Conservation (phyloP, 2,113 vertebrate species). For the Triplophysa rosa region DNA sequence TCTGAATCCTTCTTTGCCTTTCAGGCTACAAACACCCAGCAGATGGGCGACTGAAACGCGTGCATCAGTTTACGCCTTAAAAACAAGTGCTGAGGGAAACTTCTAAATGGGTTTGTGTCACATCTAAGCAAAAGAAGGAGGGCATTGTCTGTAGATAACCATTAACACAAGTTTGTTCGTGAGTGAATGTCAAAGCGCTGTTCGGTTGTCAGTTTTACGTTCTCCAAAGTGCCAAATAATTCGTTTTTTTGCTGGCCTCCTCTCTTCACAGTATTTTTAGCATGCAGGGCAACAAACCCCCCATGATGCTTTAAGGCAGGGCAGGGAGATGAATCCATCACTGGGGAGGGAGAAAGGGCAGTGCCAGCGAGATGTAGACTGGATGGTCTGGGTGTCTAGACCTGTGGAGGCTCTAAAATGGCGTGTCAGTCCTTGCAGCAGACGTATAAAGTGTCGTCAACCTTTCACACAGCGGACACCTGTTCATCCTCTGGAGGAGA, state of each 20-base stretch:
- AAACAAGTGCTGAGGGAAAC: conserved; percentile 49
- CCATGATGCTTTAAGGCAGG: conserved; percentile 97
- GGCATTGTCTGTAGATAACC: neutral
- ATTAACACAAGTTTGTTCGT: conserved; percentile 30
- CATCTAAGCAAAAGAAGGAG: neutral
- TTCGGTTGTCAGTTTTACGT: conserved; percentile 42
- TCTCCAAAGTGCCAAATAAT: conserved; percentile 71
- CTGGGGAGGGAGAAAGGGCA: conserved; percentile 74
- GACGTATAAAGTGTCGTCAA: conserved; percentile 53
- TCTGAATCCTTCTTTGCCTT: neutral
- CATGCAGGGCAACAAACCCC: conserved; percentile 87
- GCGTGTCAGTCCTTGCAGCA: conserved; percentile 60
- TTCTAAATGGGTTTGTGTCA: conserved; percentile 23
- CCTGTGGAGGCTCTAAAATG: conserved; percentile 13
- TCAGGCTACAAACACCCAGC: neutral
- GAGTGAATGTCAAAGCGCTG: conserved; percentile 52
- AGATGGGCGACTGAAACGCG: conserved; percentile 15
- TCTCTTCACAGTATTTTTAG: conserved; percentile 96
- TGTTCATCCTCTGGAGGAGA: conserved; percentile 89
- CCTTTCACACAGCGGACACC: conserved; percentile 93
- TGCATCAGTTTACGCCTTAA: conserved; percentile 34
- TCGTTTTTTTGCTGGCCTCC: conserved; percentile 45
- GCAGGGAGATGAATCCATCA: conserved; percentile 84
- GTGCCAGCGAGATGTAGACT: conserved; percentile 76
- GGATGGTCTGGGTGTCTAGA: conserved; percentile 56